Base-by-base conservation (phyloP, 2,888 invertebrate genomes). In the Pyrochroa serraticornis region DNA sequence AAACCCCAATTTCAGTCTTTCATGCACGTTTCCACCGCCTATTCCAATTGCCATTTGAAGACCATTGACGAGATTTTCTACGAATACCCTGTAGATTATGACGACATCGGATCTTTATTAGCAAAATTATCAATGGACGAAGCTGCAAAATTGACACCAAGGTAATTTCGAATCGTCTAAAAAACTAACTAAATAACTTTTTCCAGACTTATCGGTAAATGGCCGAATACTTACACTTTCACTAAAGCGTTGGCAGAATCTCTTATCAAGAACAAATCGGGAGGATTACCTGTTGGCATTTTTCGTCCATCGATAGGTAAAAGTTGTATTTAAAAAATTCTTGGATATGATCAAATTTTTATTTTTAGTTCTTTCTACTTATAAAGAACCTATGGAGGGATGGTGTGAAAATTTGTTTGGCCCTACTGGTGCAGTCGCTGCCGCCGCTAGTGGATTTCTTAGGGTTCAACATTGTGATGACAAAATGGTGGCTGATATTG, bases 161-260 rank as follows among this genome's bases (percentile, higher is more conserved):
- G 80, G 88, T 87, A 70, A 81, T 83, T 50, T n/a, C n/a, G n/a
- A n/a, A n/a, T n/a, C n/a, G n/a, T n/a, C 12, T 9, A 49, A 38
- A 34, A 32, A n/a, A 31, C 30, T 7, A 32, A 42, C 30, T 14
- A 47, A 46, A 50, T n/a, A 48, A 41, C 47, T 8, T 13, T 53
- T 79, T 81, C 14, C 75, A 87, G 86, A 34, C 78, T 86, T n/a
- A 71, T 86, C 12, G 85, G 84, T 10, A 74, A 82, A 0, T 90
- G 91, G 83, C 93, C 93, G 0, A 94, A 94, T 75, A 93, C 93
- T 0, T 95, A 95, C 79, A 90, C 92, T 0, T 92, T 89, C 74
- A 93, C 93, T 1, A 95, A 95, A 81, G 91, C 92, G 0, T 73
- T 94, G 46, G 92, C 92, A 0, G 94, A 95, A 75, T 84, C 86